A percentile compares a stretch with the other conserved stretches of the same genome.
Conservation (phyloP, 1,140 invertebrate species). For the Latrodectus geometricus region DNA sequence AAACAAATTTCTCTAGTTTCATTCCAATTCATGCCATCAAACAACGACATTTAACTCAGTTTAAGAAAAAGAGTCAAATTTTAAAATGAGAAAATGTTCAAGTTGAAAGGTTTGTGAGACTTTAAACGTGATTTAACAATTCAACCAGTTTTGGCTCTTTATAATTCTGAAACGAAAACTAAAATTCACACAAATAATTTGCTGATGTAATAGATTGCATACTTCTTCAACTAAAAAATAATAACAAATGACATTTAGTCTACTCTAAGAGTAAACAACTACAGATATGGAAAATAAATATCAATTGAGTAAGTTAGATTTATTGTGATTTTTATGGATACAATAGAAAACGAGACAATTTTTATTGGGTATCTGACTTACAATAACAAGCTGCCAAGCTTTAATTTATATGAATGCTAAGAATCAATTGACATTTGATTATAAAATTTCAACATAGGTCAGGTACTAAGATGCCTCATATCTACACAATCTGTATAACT, state of each 20-base stretch:
- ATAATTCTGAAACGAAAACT: background rate
- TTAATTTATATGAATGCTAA: background rate
- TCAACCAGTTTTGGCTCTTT: background rate
- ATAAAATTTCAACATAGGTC: no score
- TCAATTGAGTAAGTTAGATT: constrained; percentile 20
- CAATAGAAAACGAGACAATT: no score
- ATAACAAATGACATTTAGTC: constrained; percentile 26
- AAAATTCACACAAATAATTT: constrained; percentile 19
- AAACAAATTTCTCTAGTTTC: background rate
- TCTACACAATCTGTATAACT: background rate
- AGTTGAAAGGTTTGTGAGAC: no score
- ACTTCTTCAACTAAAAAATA: background rate
- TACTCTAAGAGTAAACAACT: constrained; percentile 13
- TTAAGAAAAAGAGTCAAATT: constrained; percentile 63
- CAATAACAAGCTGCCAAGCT: no score
- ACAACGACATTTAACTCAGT: no score
- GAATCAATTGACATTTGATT: background rate
- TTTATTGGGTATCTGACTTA: no score
- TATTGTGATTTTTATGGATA: background rate
- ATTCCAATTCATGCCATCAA: constrained; percentile 23
- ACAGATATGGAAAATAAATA: constrained; percentile 5
- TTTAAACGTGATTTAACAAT: no score
- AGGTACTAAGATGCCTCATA: background rate
- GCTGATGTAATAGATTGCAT: no score
- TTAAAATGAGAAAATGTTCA: constrained; percentile 51